Conservation (phyloP, 2,113 vertebrate genomes). For the Euleptes europaea region DNA sequence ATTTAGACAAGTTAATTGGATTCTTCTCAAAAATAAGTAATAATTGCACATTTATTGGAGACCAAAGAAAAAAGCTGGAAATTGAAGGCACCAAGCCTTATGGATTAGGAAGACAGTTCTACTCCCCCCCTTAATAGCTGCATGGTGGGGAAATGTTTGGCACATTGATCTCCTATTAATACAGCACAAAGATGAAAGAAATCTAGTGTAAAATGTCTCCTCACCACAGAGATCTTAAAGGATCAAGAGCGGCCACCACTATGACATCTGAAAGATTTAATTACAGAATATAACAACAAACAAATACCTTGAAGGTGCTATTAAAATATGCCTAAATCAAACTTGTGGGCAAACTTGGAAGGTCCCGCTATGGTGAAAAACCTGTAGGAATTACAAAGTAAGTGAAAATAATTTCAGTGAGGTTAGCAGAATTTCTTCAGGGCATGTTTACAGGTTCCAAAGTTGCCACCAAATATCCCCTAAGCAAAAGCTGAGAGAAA, state of each 20-base stretch:
- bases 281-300: background rate
- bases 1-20: too few relatives aligned
- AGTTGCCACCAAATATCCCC: background rate
- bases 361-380: background rate
- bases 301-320: background rate
- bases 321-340: background rate
- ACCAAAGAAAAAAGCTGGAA: too few relatives aligned
- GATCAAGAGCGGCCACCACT: background rate
- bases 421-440: background rate
- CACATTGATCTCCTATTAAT: background rate
- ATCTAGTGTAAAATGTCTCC: background rate
- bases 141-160: background rate
- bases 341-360: background rate
- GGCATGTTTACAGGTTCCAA: background rate
- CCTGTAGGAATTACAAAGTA: background rate
- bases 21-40: too few relatives aligned
- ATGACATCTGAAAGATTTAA: background rate
- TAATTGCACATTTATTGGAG: too few relatives aligned
- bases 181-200: background rate
- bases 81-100: too few relatives aligned
- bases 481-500: too few relatives aligned
- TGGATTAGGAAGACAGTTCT: background rate
- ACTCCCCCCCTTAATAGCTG: background rate
- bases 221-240: background rate
- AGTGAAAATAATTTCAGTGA: background rate